These are phyloP conservation scores for Cynoglossus semilaevis DNA, from an alignment of 2,113 vertebrate species.

Conservation along the genomic window DNA sequence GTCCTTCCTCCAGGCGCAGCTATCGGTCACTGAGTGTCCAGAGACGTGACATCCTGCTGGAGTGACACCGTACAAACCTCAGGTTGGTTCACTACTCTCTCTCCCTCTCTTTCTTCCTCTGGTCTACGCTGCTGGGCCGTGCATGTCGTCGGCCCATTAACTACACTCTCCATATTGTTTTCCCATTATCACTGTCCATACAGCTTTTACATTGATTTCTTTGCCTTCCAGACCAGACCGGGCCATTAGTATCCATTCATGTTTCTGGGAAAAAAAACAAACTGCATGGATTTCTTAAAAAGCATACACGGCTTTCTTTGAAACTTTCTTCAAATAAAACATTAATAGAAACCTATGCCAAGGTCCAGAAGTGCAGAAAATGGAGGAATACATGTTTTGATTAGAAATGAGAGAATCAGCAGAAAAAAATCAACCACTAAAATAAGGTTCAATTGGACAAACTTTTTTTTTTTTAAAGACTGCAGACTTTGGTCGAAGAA, in stretches of 20 bases:
- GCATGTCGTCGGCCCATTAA: background rate
- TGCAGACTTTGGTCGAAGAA: too few species aligned
- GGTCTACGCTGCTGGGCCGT: background rate
- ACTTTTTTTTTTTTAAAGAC: too few species aligned
- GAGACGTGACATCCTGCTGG: constrained; percentile 47
- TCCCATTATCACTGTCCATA: constrained; percentile 1
- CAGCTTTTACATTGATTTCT: background rate
- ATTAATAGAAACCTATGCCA: too few species aligned
- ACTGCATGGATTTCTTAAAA: background rate
- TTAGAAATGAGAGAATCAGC: too few species aligned
- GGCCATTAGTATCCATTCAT: background rate
- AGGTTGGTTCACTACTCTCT: constrained; percentile 50
- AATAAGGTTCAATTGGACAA: too few species aligned
- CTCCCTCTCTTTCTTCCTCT: background rate
- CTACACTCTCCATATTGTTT: background rate
- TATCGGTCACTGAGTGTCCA: constrained; percentile 44
- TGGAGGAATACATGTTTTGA: too few species aligned
- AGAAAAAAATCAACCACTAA: too few species aligned
- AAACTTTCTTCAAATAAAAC: too few species aligned
- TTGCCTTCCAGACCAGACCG: constrained; percentile 3
- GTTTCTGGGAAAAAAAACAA: constrained; percentile 1
- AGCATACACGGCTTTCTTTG: too few species aligned
- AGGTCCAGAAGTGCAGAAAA: too few species aligned
- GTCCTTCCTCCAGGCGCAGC: constrained; percentile 70
- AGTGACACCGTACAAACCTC: constrained; percentile 30